These are phyloP conservation scores for Danionella dracula DNA, from an alignment of 2,797 vertebrate genomes.

Conservation along the genomic window DNA sequence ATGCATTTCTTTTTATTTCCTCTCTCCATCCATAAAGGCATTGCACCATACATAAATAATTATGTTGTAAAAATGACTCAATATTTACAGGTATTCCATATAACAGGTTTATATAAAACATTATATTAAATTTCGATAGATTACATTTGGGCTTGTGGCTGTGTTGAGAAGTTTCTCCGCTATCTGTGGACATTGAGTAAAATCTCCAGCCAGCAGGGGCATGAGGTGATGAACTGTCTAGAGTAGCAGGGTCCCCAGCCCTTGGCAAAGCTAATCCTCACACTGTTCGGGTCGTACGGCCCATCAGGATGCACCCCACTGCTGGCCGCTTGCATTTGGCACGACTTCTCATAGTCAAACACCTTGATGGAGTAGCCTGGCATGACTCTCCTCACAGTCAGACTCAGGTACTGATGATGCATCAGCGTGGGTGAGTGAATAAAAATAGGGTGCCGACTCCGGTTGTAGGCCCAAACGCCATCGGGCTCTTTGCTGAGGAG, in stretches of 20 bases:
- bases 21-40: conserved; percentile 89
- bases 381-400: conserved; percentile 89
- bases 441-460: conserved; percentile 95
- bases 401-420: conserved; percentile 74
- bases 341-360: conserved; percentile 89
- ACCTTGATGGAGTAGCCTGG: conserved; percentile 94
- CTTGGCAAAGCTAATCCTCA: conserved; percentile 95
- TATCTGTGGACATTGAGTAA: conserved; percentile 87
- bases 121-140: conserved; percentile 99
- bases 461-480: conserved; percentile 96
- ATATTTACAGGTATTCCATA: conserved; percentile 99
- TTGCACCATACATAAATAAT: conserved; percentile 99
- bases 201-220: conserved; percentile 95
- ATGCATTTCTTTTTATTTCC: conserved; percentile 84
- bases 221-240: conserved; percentile 95
- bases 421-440: conserved; percentile 96
- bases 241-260: conserved; percentile 97
- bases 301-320: conserved; percentile 80
- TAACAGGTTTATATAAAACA: conserved; percentile 90
- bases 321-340: conserved; percentile 73
- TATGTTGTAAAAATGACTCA: conserved; percentile 99
- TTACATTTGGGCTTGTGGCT: conserved; percentile 80
- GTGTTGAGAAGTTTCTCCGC: conserved; percentile 42
- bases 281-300: conserved; percentile 93
- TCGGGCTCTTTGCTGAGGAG: conserved; percentile 89